Evolutionary conservation across 1,140 invertebrate species (phyloP).

Genomic region (Drosophila sucinea): DNA sequence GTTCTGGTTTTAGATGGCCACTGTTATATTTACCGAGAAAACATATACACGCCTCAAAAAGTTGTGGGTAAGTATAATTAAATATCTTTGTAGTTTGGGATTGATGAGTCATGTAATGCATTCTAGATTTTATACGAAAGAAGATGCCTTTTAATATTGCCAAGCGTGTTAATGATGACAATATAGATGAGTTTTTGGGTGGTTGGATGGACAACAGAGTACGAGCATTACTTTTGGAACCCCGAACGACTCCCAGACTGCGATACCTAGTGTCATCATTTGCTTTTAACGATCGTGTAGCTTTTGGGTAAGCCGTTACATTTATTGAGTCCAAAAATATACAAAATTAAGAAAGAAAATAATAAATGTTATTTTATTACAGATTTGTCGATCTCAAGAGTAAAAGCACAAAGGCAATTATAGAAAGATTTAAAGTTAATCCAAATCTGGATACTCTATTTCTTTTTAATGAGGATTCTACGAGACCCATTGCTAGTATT

Average conservation of each 20-base stretch:
- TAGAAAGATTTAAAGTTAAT: slow-evolving; percentile 89
- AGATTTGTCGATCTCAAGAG: slow-evolving; percentile 88
- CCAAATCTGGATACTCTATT: slow-evolving; percentile 92
- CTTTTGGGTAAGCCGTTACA: slow-evolving; percentile 93
- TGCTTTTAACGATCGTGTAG: slow-evolving; percentile 91
- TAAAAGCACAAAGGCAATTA: slow-evolving; percentile 86
- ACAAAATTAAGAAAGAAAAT: neutral
- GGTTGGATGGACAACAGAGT: slow-evolving; percentile 97
- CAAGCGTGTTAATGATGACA: slow-evolving; percentile 88
- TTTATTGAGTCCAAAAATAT: neutral
- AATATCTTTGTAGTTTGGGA: too few relatives aligned
- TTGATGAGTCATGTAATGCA: neutral
- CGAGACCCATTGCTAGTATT: slow-evolving; percentile 92
- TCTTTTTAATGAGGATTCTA: slow-evolving; percentile 94
- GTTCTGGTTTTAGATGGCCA: slow-evolving; percentile 92
- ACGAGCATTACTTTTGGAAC: slow-evolving; percentile 94
- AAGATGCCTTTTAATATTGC: slow-evolving; percentile 93
- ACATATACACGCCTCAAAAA: slow-evolving; percentile 89
- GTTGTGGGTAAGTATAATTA: slow-evolving; percentile 85
- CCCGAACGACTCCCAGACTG: slow-evolving; percentile 89
- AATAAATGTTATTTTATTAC: slow-evolving; percentile 21
- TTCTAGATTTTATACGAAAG: slow-evolving; percentile 89
- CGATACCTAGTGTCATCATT: slow-evolving; percentile 95
- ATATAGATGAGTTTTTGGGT: slow-evolving; percentile 90
- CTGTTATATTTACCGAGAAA: slow-evolving; percentile 91